Evolutionary conservation across 2,797 vertebrate species (phyloP).

Genomic region (Chelon auratus): DNA sequence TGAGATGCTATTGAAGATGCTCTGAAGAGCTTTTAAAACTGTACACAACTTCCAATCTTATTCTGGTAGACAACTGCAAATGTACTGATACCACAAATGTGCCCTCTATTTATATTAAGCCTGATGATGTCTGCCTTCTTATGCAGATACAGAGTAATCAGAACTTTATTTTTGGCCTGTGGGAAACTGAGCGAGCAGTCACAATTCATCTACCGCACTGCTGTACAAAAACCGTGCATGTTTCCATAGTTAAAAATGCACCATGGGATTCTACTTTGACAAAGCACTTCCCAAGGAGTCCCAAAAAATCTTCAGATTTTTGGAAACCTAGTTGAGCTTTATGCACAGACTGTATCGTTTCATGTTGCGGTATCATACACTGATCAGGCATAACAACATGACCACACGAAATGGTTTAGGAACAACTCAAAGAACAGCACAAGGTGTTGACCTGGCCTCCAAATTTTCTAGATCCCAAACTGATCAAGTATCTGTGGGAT

Average conservation of each 20-base stretch:
- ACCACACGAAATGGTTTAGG: too few relatives aligned
- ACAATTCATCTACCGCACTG: constrained; percentile 3
- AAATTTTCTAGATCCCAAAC: too few relatives aligned
- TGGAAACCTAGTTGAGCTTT: too few relatives aligned
- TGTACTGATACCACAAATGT: background rate
- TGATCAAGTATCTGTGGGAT: too few relatives aligned
- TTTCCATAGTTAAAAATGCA: background rate
- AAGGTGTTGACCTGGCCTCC: too few relatives aligned
- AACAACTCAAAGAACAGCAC: too few relatives aligned
- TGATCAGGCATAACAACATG: too few relatives aligned
- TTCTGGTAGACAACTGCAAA: constrained; percentile 10
- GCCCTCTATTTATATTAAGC: background rate
- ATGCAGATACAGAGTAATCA: background rate
- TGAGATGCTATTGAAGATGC: constrained; percentile 14
- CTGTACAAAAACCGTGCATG: constrained; percentile 22
- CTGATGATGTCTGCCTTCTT: background rate
- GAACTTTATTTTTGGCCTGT: constrained; percentile 20
- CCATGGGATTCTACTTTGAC: too few relatives aligned
- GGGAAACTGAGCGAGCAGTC: constrained; percentile 28
- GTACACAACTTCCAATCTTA: constrained; percentile 17
- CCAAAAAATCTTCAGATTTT: too few relatives aligned
- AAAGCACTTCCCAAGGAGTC: too few relatives aligned
- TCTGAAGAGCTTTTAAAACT: constrained; percentile 36
- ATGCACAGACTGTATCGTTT: too few relatives aligned
- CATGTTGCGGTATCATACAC: too few relatives aligned